Conservation (phyloP, 2,888 invertebrate species). For the Napeogenes sylphis region DNA sequence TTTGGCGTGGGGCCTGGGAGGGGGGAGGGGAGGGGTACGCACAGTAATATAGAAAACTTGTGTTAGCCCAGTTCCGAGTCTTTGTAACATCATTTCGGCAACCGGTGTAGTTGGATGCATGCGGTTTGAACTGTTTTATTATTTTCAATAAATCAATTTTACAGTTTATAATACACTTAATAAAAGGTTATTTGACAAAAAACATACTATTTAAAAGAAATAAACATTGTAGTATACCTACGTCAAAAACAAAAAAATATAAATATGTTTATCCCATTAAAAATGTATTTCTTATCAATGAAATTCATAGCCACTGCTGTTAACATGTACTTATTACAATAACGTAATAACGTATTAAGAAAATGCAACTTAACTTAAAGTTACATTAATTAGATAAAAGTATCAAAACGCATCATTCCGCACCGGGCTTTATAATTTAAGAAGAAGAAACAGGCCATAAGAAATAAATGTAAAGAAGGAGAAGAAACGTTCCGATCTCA, state of each 20-base stretch:
- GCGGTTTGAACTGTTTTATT: slow-evolving; percentile 41
- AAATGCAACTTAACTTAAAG: neutral
- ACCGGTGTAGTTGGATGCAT: slow-evolving; percentile 46
- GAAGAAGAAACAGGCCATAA: slow-evolving; percentile 79
- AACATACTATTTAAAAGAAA: too few relatives aligned
- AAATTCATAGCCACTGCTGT: too few relatives aligned
- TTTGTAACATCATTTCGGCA: slow-evolving; percentile 78
- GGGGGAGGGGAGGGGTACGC: slow-evolving; percentile 52
- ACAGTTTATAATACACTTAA: slow-evolving; percentile 2
- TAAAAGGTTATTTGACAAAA: too few relatives aligned
- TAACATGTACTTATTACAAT: too few relatives aligned
- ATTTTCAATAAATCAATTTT: slow-evolving; percentile 16
- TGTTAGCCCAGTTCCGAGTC: slow-evolving; percentile 78
- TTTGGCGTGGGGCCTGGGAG: slow-evolving; percentile 45
- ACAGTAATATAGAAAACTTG: slow-evolving; percentile 78
- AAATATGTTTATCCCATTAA: too few relatives aligned
- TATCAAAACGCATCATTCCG: slow-evolving; percentile 53
- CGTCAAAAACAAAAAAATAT: too few relatives aligned
- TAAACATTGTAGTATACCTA: too few relatives aligned
- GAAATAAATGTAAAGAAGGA: slow-evolving; percentile 78
- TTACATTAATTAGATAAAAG: slow-evolving; percentile 37
- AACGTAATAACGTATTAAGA: too few relatives aligned
- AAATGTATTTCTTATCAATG: too few relatives aligned
- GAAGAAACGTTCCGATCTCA: slow-evolving; percentile 74
- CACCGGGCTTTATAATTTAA: slow-evolving; percentile 73